Percentiles rank a stretch among this genome's conserved stretches.
Conservation (phyloP, 2,888 invertebrate species). For the Desoria tigrina region DNA sequence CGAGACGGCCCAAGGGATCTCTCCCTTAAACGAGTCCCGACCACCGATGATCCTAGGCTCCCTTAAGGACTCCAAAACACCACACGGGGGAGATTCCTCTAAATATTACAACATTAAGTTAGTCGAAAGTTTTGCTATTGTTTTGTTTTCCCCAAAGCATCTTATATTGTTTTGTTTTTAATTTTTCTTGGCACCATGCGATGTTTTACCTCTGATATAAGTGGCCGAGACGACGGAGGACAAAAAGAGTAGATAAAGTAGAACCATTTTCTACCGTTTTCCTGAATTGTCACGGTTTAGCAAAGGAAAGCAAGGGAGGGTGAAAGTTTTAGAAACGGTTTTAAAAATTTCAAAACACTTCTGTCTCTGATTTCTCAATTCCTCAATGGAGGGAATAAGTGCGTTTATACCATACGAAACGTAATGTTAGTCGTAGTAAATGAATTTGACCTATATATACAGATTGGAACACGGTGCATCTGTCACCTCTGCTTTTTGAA, state of each 20-base stretch:
- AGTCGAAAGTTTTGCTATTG: too few relatives aligned
- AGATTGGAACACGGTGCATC: not conserved
- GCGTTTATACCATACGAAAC: not conserved
- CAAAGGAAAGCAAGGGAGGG: not conserved
- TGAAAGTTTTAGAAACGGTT: too few relatives aligned
- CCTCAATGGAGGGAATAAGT: not conserved
- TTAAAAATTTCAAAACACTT: not conserved
- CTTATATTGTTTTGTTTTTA: too few relatives aligned
- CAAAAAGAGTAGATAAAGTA: slow-evolving; percentile 1
- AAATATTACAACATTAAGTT: too few relatives aligned
- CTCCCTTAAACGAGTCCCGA: slow-evolving; percentile 18
- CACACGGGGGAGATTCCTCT: slow-evolving; percentile 9
- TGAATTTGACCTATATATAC: slow-evolving; percentile 9
- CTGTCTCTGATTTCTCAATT: not conserved
- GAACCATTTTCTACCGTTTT: not conserved
- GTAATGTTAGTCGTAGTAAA: not conserved
- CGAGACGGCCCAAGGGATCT: slow-evolving; percentile 38
- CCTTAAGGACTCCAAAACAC: not conserved
- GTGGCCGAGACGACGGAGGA: not conserved
- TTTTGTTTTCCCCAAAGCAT: too few relatives aligned
- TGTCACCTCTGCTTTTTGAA: not conserved
- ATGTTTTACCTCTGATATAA: not conserved
- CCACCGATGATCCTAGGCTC: slow-evolving; percentile 36
- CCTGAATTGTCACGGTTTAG: slow-evolving; percentile 3
- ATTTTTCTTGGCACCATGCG: too few relatives aligned